A percentile compares a stretch with the other conserved stretches of the same genome.
Conservation (phyloP, 2,888 invertebrate species). For the Metellina segmentata region DNA sequence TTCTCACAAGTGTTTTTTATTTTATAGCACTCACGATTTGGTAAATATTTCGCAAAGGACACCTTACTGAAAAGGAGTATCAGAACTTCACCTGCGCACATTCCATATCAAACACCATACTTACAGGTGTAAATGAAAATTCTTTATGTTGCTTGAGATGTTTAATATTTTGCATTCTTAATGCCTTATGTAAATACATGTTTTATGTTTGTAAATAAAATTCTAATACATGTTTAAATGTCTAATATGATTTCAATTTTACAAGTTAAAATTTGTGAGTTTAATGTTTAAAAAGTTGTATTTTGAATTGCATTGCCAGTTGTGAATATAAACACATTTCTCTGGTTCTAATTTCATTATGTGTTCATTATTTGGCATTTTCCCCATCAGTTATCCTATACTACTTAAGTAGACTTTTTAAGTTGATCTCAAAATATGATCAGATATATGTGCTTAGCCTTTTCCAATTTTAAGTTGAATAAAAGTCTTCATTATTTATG, state of each 20-base stretch:
- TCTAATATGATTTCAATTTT: background rate
- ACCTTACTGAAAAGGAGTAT: conserved; percentile 83
- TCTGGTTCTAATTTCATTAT: too few relatives aligned
- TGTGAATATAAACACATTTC: background rate
- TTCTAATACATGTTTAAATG: background rate
- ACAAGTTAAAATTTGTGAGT: background rate
- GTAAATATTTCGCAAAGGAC: conserved; percentile 93
- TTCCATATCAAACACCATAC: conserved; percentile 61
- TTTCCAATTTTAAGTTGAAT: too few relatives aligned
- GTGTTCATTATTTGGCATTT: too few relatives aligned
- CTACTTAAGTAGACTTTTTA: background rate
- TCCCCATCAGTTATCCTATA: background rate
- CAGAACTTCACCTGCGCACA: conserved; percentile 18
- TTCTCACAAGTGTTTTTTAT: conserved; percentile 68
- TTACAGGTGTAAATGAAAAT: conserved; percentile 8
- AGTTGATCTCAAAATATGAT: too few relatives aligned
- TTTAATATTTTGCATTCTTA: conserved; percentile 27
- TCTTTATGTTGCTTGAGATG: conserved; percentile 27
- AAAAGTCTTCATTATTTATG: too few relatives aligned
- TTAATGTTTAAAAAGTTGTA: background rate
- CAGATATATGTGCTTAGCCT: too few relatives aligned
- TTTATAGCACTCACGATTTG: conserved; percentile 92
- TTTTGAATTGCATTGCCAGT: background rate
- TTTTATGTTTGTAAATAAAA: conserved; percentile 51
- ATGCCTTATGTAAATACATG: conserved; percentile 1